Evolutionary conservation across 2,797 vertebrate species (phyloP).

Genomic region (Limnodromus scolopaceus): DNA sequence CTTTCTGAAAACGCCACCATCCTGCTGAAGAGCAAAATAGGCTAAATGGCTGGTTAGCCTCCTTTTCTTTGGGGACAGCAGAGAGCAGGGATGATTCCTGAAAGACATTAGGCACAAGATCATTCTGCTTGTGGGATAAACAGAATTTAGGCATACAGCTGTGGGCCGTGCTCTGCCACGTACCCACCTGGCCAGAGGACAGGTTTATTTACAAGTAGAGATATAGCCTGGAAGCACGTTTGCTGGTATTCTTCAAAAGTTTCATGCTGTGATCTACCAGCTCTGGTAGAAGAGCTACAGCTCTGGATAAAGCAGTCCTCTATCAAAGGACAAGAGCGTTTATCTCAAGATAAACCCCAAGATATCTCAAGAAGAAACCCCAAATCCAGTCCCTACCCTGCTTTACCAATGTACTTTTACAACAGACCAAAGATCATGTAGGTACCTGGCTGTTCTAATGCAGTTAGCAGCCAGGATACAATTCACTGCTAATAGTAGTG

Average conservation of each 20-base stretch:
- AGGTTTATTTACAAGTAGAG: background rate
- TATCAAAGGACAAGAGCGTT: background rate
- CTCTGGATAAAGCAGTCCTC: background rate
- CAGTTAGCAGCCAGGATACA: background rate
- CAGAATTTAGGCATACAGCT: background rate
- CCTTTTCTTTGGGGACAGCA: background rate
- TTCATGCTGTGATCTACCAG: background rate
- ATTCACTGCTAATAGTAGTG: background rate
- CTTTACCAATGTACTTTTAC: background rate
- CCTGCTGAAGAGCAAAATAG: background rate
- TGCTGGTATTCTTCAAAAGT: background rate
- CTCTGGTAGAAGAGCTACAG: background rate
- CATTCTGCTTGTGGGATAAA: background rate
- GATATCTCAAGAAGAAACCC: background rate
- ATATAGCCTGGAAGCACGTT: background rate
- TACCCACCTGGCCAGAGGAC: background rate
- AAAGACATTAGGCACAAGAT: background rate
- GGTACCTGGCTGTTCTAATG: background rate
- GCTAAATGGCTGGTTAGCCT: background rate
- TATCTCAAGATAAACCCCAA: background rate
- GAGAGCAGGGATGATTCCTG: background rate
- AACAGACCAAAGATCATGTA: background rate
- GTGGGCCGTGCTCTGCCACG: background rate
- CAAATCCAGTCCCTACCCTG: background rate
- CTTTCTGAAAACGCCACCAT: background rate